Evolutionary conservation across 2,113 vertebrate genomes (phyloP), one percentile per base, ranked within the genome.

Genomic region (Pachyramphus minor): DNA sequence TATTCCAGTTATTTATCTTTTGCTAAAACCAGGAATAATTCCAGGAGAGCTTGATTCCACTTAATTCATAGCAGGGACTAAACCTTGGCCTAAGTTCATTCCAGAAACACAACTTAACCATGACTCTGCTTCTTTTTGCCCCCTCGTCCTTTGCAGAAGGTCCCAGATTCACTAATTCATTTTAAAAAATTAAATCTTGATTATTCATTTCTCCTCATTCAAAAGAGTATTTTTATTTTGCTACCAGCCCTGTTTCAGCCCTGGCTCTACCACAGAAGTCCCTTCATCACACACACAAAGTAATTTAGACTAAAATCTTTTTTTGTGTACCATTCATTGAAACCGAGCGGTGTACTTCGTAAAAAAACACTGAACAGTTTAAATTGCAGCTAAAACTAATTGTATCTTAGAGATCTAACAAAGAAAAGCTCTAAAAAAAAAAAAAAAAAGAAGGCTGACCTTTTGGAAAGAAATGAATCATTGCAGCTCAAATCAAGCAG

Each of bases 261-360:
- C 28, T 79, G 64, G 63, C 56, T 92, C 31, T 44, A 6, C 44
- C 64, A 60, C 76, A 55, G 14, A 90, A 86, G 14, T 33, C 33
- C 23, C 52, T 90, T 90, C 59, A 2, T 90, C 79, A 31, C 0
- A 0, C 45, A 27, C 52, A 42, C 47, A 47, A 84, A 30, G 47
- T 77, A 92, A 86, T 90, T 93, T 80, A 84, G 72, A 63, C 50
- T 88, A 16, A 95, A 93, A 74, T 44, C 84, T 45, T 91, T 37
- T 90, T 80, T 91, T 64, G 81, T 94, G 87, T n/a, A 64, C 66
- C 41, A 23, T 66, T 68, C 59, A 81, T n/a, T 84, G 68, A 95
- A 90, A 81, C 68, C 39, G 30, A 85, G 66, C 17, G 62, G 47
- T 24, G 24, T 47, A n/a, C 42, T 92, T 78, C 64, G 68, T 90